Evolutionary conservation across 2,797 vertebrate species (phyloP), one percentile per base, ranked within the genome.

Genomic region (Sebastes glaucus): DNA sequence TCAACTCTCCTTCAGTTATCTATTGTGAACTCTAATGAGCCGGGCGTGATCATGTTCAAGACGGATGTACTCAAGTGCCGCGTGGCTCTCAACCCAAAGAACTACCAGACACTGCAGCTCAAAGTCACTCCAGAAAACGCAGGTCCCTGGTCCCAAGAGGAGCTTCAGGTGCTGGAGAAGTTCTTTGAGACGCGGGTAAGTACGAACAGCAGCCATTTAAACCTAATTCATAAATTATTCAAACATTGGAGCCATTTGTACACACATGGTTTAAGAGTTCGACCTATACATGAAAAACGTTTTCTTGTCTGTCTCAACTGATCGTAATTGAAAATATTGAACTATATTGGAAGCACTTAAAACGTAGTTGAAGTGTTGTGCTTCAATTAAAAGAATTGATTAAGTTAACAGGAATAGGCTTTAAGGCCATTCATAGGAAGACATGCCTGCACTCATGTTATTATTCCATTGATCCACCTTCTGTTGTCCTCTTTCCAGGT

Each of bases 41-140:
- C 98, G 0, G 99, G 99, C 16, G 98, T 99, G 55, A 99, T 99
- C 91, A 99, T 98, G 97, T 99, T 99, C 93, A 99, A 99, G 93
- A 99, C 98, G 0, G 99, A 99, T 35, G 97, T 98, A 49, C 95
- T 99, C 74, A 99, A 99, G 93, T 99, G 99, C 88, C 96, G 99
- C 46, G 99, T 99, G 84, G 98, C 98, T 78, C 97, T 99, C 72
- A 99, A 99, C 94, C 98, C 98, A 82, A 97, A 99, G 95, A 99
- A 97, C 87, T 99, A 99, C 90, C 98, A 99, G 94, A 99, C 99
- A 0, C 94, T 99, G 93, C 99, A 99, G 91, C 96, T 99, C 59
- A 99, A 99, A 96, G 99, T 99, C 86, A 99, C 98, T 64, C 99
- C 99, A 67, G 99, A 99, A 94, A 99, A 98, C 80, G 93, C 97